A percentile compares a stretch with the other conserved stretches of the same genome.
Conservation (phyloP, 2,113 vertebrate species). For the Dolichotis patagonum region DNA sequence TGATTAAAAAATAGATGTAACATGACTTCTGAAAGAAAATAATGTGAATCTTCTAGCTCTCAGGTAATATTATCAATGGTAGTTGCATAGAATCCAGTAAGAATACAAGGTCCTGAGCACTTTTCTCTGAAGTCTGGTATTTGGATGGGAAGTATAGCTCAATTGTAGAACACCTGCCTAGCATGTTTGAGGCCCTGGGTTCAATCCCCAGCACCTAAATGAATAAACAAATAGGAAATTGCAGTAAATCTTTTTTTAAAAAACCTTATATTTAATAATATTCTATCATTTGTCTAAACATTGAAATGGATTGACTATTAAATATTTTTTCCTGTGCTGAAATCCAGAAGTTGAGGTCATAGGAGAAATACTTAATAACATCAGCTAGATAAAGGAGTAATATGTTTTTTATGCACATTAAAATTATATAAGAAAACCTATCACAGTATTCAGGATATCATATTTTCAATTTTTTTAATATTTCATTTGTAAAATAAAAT, state of each 20-base stretch:
- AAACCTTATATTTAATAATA: neutral
- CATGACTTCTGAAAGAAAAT: neutral
- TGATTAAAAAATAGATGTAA: neutral
- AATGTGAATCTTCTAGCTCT: neutral
- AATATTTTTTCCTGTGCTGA: neutral
- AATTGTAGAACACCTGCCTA: no score
- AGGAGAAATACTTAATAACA: neutral
- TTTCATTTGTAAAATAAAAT: slow-evolving; percentile 6
- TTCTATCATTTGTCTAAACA: neutral
- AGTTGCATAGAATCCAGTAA: neutral
- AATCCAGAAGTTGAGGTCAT: neutral
- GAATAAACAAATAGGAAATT: neutral
- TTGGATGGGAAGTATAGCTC: neutral
- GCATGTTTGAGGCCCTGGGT: no score
- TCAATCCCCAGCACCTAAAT: neutral
- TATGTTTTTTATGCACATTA: neutral
- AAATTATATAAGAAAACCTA: neutral
- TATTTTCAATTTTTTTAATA: neutral
- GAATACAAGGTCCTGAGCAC: neutral
- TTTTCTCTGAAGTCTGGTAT: neutral
- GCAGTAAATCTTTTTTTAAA: neutral
- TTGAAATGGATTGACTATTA: neutral
- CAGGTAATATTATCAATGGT: neutral
- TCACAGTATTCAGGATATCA: neutral
- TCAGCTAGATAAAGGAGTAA: neutral